phyloP scores from a whole-genome alignment of 2,797 vertebrate genomes.

The Eremophila alpestris region DNA sequence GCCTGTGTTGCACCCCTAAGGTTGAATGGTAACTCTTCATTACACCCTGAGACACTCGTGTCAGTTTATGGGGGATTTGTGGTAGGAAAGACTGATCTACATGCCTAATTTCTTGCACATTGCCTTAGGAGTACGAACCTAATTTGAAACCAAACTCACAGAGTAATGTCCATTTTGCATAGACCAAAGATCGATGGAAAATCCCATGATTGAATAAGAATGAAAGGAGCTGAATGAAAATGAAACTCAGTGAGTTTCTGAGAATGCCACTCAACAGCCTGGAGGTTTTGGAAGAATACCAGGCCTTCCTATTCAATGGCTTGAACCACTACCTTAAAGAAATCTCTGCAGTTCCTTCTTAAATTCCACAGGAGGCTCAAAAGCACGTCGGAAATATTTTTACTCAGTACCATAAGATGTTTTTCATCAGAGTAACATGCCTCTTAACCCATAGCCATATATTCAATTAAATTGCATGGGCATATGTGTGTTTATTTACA shows the following conservation, averaged over 20 bases:
- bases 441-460: slow-evolving; percentile 63
- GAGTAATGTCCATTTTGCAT: neutral
- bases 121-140: neutral
- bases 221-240: neutral
- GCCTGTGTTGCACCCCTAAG: neutral
- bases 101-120: neutral
- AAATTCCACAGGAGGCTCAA: slow-evolving; percentile 60
- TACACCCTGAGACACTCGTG: neutral
- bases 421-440: slow-evolving; percentile 67
- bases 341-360: slow-evolving; percentile 58
- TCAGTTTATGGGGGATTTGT: neutral
- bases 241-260: neutral
- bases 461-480: slow-evolving; percentile 69
- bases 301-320: neutral
- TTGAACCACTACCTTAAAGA: slow-evolving; percentile 29
- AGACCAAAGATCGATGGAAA: neutral
- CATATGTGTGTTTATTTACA: slow-evolving; percentile 73
- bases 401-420: slow-evolving; percentile 64
- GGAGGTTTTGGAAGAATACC: neutral
- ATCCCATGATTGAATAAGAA: neutral
- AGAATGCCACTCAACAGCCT: neutral
- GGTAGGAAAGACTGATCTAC: neutral
- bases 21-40: neutral
- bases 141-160: neutral
- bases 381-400: slow-evolving; percentile 48